Percentiles rank a stretch among this genome's conserved stretches.
phyloP scores from a whole-genome alignment of 2,888 invertebrate genomes.

The Bimastos eiseni region DNA sequence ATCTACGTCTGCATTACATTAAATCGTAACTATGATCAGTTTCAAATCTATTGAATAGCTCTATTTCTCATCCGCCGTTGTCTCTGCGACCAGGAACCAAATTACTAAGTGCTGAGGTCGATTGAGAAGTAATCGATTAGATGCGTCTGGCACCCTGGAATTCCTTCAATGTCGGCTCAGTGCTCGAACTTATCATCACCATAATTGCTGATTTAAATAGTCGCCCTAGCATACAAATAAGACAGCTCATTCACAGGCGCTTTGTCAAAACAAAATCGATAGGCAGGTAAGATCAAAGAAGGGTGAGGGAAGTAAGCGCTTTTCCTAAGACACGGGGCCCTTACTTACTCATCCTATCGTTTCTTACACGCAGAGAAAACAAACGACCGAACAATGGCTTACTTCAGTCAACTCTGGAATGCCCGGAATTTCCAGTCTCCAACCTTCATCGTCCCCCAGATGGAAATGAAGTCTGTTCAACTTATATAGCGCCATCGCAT shows the following conservation, averaged over 20 bases:
- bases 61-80: too few species aligned
- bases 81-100: too few species aligned
- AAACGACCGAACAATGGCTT: neutral
- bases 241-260: neutral
- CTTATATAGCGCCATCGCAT: slow-evolving; percentile 57
- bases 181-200: too few species aligned
- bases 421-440: slow-evolving; percentile 57
- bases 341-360: neutral
- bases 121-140: too few species aligned
- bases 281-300: neutral
- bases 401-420: slow-evolving; percentile 56
- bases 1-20: too few species aligned
- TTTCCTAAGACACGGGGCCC: neutral
- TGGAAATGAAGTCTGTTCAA: slow-evolving; percentile 58
- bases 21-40: neutral
- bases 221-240: neutral
- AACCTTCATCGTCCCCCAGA: slow-evolving; percentile 59
- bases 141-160: too few species aligned
- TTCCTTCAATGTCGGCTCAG: too few species aligned
- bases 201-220: too few species aligned
- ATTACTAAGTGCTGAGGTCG: too few species aligned
- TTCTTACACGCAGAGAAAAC: neutral
- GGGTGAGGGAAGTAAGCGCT: neutral
- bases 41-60: too few species aligned
- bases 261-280: neutral